Evolutionary conservation across 2,888 invertebrate species (phyloP).

Genomic region (Pelosia muscerda): DNA sequence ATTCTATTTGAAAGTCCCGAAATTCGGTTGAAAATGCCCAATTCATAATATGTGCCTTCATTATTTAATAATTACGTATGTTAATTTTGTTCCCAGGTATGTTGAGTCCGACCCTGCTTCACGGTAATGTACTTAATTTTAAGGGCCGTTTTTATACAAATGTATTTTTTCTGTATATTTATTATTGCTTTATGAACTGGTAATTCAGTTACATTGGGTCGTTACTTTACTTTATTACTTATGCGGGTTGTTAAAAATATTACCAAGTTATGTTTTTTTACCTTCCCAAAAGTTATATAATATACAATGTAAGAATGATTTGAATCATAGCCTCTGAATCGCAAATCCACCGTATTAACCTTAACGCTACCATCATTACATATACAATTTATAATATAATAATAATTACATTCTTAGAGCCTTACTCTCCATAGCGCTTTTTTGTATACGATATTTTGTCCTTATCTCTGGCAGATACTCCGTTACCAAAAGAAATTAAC

Average conservation of each 20-base stretch:
- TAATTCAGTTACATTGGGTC: neutral
- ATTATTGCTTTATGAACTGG: conserved; percentile 11
- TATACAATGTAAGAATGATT: too few relatives aligned
- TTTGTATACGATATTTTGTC: neutral
- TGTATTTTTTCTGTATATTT: conserved; percentile 30
- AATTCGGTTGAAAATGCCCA: conserved; percentile 26
- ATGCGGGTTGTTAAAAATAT: conserved; percentile 17
- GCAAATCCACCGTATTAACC: too few relatives aligned
- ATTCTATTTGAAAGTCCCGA: neutral
- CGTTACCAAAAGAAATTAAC: neutral
- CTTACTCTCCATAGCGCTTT: neutral
- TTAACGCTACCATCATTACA: too few relatives aligned
- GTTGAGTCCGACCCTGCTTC: conserved; percentile 34
- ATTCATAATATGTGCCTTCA: conserved; percentile 34
- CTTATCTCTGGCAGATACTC: neutral
- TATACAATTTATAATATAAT: too few relatives aligned
- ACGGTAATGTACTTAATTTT: conserved; percentile 45
- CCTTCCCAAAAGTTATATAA: too few relatives aligned
- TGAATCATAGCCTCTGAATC: too few relatives aligned
- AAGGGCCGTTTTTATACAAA: conserved; percentile 39
- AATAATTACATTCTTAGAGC: neutral
- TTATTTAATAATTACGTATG: conserved; percentile 43
- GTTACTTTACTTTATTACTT: conserved; percentile 12
- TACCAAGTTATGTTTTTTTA: neutral
- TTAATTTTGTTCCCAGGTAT: conserved; percentile 57